These are phyloP conservation scores for Papilio protenor DNA, from an alignment of 2,888 invertebrate genomes.

Conservation along the genomic window DNA sequence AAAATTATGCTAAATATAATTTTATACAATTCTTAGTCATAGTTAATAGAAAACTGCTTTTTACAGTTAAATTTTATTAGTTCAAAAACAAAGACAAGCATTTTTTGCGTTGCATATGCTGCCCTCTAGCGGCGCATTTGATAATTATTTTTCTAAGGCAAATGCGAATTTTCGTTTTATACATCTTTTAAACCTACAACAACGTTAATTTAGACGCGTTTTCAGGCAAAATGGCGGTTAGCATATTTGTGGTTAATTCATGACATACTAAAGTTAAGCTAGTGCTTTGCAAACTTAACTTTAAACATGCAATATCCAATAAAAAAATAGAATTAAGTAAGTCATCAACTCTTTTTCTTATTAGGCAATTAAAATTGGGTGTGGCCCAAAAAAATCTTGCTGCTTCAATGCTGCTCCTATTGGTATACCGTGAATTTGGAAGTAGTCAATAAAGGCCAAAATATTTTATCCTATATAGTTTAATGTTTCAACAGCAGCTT, in stretches of 20 bases:
- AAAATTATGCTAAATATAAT: too few relatives aligned
- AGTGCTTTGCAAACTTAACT: background rate
- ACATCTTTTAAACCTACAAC: background rate
- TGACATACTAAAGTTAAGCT: background rate
- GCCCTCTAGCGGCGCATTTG: slow-evolving; percentile 59
- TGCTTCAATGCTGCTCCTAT: background rate
- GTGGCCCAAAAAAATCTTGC: background rate
- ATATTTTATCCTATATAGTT: background rate
- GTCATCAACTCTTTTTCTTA: too few relatives aligned
- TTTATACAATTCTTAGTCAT: too few relatives aligned
- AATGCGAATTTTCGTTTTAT: background rate
- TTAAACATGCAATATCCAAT: background rate
- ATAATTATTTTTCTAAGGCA: slow-evolving; percentile 8
- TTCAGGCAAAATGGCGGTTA: background rate
- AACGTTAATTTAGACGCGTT: background rate
- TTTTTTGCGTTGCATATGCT: slow-evolving; percentile 46
- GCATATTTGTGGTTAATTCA: background rate
- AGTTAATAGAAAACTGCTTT: too few relatives aligned
- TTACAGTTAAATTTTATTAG: too few relatives aligned
- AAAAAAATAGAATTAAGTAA: background rate
- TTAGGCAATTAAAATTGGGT: background rate
- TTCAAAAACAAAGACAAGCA: background rate
- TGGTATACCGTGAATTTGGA: background rate
- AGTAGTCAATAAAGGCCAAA: background rate
- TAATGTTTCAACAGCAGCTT: background rate